Evolutionary conservation across 92 coral and sea anemone species (phyloP), one percentile per base, ranked within the genome.

Genomic region (Zoanthus sociatus): DNA sequence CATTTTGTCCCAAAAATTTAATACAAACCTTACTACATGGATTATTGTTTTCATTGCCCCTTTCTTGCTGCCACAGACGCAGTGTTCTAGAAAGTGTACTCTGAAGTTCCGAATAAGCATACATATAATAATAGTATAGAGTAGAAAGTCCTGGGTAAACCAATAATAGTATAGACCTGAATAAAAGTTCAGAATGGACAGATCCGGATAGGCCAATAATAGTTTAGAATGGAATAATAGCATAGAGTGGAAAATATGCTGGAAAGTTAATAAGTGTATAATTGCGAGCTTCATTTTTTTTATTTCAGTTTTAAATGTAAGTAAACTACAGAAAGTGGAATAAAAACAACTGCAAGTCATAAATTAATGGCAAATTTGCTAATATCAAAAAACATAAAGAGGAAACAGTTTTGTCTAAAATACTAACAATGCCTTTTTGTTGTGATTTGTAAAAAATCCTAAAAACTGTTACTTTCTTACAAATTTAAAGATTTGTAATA

Each of bases 141-240:
- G 68, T 61, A 21, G 68, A 61, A 61, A 61, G 21, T 61, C 30
- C 68, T 61, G 68, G 68, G 68, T 70, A 70, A 70, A 70, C 75
- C 46, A 70, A 70, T 70, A 70, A 70, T 70, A 70, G 75, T 70
- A 70, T 70, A 70, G 75, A 70, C 75, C 75, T 70, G 47, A 70
- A 1, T 70, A 70, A 70, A 70, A 61, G 75, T 70, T 21, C 75
- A 31, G 75, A 70, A 70, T 70, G 75, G 75, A 70, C 30, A 70
- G 75, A 70, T 70, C 75, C 45, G 14, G 75, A 70, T 70, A 70
- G 68, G 17, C 30, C 8, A 61, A 15, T 61, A 61, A 61, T 61
- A 61, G 68, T 61, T 15, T 61, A 17, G 68, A 21, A 61, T 61
- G 68, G 68, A 61, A 1, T 61, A 61, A 10, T 61, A 61, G 68